Base-by-base conservation (phyloP, 2,888 invertebrate species). In the Gerris lacustris region DNA sequence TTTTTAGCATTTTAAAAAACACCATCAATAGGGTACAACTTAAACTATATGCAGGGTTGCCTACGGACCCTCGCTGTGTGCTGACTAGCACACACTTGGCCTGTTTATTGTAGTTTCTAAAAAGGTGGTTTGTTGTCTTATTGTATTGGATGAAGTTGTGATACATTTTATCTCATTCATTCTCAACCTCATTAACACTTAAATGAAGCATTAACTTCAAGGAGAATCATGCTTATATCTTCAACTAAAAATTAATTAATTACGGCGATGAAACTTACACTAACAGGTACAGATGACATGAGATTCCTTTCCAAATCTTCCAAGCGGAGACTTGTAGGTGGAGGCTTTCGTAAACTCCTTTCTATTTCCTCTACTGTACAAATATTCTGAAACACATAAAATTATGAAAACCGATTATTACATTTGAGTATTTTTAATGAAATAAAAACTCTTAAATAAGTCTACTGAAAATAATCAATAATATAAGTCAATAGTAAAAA, bases 291-390 rank as follows among this genome's bases (percentile, higher is more conserved):
- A 31, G 73, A 64, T n/a, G 64, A 63, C 9, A 74, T 73, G 44
- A 74, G 66, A 69, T 73, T 73, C 45, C 74, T 69, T 69, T 74
- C 74, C 55, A 74, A 70, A 71, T 74, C 74, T 73, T 74, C 74
- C 45, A 74, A 69, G n/a, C 73, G 69, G 31, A 73, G 63, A 17
- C 72, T 72, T 66, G 70, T 73, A 11, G 72, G 47, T 1, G 70
- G 73, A 7, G 64, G 68, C 74, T 85, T 84, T 0, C 88, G 83
- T 70, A 90, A 80, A 76, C 86, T 87, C 64, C 88, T 82, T 78
- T 90, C 90, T 77, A 90, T 76, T 78, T 90, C 89, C 77, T 90
- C 89, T 7, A 90, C 87, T 0, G 89, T 89, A 78, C 87, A 86
- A 64, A 87, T 86, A 81, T 87, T 88, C 78, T 86, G 86, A 69